Evolutionary conservation across 1,140 invertebrate species (phyloP), one percentile per base, ranked within the genome.

Genomic region (Charaxes varanes): DNA sequence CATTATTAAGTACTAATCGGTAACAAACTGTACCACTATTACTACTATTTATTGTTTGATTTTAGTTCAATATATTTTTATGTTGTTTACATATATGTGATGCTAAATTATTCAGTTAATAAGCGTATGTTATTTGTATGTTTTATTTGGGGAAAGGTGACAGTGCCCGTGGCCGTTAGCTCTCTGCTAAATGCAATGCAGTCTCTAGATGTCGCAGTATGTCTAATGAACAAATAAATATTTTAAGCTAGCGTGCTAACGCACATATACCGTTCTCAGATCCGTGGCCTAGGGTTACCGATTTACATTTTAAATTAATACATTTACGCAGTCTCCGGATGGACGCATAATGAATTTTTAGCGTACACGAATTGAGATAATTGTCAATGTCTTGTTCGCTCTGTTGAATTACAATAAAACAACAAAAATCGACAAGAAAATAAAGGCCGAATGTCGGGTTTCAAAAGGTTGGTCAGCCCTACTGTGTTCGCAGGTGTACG

Each of bases 171-270:
- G 52, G 72, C 62, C 43, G 79, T 80, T 62, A 80, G 79, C 67
- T 67, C 76, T 53, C 70, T 80, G 60, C 66, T 83, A 80, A 80
- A 79, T 72, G 76, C 79, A 79, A 77, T 83, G 79, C 79, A 83
- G 79, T 72, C 73, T 61, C 68, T 79, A 64, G 76, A 83, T 63
- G 76, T 80, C 76, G 69, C 76, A 83, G 79, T 83, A 83, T 64
- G 79, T 80, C 61, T 62, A 62, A 60, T 63, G 62, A 74, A 74
- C 61, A 60, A 76, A 77, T 82, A 57, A 66, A 60, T 73, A 74
- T 71, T 50, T 74, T 77, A 66, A 60, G 76, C 76, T 80, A 80
- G 79, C 84, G 78, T 86, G 84, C 85, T 78, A 84, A 85, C 80
- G 77, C 77, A 81, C 83, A 78, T 63, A 70, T 69, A 77, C 62